These are phyloP conservation scores for Gymnoscelis rufifasciata DNA, from an alignment of 2,888 invertebrate species.

Conservation along the genomic window DNA sequence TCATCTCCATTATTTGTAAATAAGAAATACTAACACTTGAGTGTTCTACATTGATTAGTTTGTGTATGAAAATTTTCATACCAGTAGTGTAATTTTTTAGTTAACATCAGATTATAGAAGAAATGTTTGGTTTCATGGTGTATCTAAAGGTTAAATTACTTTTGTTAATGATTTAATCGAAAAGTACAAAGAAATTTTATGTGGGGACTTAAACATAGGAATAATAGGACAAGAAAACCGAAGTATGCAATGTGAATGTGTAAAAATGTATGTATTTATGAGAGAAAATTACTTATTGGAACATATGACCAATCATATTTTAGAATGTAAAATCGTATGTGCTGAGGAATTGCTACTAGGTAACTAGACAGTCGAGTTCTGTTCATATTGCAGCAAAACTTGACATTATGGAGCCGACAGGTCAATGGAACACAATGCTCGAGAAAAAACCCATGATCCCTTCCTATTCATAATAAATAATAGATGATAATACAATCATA, in stretches of 20 bases:
- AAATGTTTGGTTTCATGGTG: slow-evolving; percentile 54
- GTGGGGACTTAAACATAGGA: slow-evolving; percentile 45
- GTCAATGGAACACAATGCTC: neutral
- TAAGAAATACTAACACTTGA: slow-evolving; percentile 42
- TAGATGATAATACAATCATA: neutral
- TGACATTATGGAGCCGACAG: slow-evolving; percentile 12
- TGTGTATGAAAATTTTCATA: slow-evolving; percentile 58
- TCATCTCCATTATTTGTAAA: slow-evolving; percentile 51
- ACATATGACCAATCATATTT: slow-evolving; percentile 51
- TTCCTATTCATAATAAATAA: neutral
- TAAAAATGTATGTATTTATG: slow-evolving; percentile 59
- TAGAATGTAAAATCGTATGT: slow-evolving; percentile 38
- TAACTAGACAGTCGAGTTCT: slow-evolving; percentile 34
- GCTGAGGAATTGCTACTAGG: slow-evolving; percentile 59
- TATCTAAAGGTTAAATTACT: slow-evolving; percentile 62
- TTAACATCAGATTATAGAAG: slow-evolving; percentile 63
- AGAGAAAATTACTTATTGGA: slow-evolving; percentile 44
- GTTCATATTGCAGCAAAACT: slow-evolving; percentile 33
- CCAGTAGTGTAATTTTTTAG: slow-evolving; percentile 53
- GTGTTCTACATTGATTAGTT: slow-evolving; percentile 46
- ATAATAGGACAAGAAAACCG: slow-evolving; percentile 41
- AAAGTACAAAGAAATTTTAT: slow-evolving; percentile 68
- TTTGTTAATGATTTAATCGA: slow-evolving; percentile 57
- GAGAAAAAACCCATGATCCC: neutral
- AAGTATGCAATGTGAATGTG: slow-evolving; percentile 46